Evolutionary conservation across 1,140 invertebrate species (phyloP), one percentile per base, ranked within the genome.

Genomic region (Plectus sambesii): DNA sequence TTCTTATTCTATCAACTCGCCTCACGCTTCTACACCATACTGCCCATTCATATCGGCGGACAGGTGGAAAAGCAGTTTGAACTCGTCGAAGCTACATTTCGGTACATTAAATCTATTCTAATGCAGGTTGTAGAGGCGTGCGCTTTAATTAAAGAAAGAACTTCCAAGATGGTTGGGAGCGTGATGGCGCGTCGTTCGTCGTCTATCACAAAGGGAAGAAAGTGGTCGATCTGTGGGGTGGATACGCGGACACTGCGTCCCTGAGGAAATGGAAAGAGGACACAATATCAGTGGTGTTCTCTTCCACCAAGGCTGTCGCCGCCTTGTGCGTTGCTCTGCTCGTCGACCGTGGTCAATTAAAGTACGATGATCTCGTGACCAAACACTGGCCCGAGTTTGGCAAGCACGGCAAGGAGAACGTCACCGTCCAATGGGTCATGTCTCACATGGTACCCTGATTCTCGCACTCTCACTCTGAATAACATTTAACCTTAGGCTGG

Each of bases 311-410:
- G 51, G 60, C 59, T 19, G 58, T 69, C 3, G 53, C 55, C 1
- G 64, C 71, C 5, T 30, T 72, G 1, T 51, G 60, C 6, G 48
- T 72, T 0, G 70, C 67, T 1, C 48, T 60, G 33, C 52, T 73
- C 5, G 66, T 70, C 6, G 70, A 72, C 26, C 58, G 56, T 38
- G 55, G 71, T 12, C 48, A 55, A 2, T 15, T 73, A 1, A 57
- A 66, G 23, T 73, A 72, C 45, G 60, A 67, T 22, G 59, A 65
- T 24, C 54, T 58, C 3, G 64, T 74, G 0, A 39, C 50, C 3
- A 48, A 64, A 15, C 70, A 72, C 55, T 74, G 73, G 73, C 71
- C 73, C 15, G 69, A 69, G 38, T 74, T 74, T 62, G 69, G 50
- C 12, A 40, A 60, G 15, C 58, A 72, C 36, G 69, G 68, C 2